Evolutionary conservation across 2,113 vertebrate species (phyloP).

Genomic region (Mesoclemmys tuberculata): DNA sequence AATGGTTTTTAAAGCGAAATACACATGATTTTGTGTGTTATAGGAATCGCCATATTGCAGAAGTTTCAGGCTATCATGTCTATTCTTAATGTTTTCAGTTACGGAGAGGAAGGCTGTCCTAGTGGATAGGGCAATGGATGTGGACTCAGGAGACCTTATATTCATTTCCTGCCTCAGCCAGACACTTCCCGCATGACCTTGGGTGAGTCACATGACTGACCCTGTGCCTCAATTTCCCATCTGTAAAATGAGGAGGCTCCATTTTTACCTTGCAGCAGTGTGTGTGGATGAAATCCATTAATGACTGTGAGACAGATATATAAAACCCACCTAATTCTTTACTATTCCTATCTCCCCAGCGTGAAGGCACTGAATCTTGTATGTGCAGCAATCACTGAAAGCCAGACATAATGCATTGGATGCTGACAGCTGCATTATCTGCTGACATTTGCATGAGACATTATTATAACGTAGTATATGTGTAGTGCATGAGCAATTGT

Average conservation of each 20-base stretch:
- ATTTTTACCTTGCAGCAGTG: accelerated
- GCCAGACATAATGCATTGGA: neutral
- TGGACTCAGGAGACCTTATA: neutral
- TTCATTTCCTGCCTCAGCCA: neutral
- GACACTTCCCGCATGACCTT: neutral
- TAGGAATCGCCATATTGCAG: neutral
- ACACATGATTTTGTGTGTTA: conserved; percentile 11
- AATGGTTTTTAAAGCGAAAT: conserved; percentile 4
- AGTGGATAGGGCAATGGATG: neutral
- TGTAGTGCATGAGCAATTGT: accelerated
- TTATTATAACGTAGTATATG: accelerated
- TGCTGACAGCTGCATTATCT: neutral
- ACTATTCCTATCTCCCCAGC: accelerated
- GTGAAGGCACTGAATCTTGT: neutral
- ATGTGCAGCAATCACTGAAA: accelerated
- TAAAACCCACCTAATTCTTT: neutral
- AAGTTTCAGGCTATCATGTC: neutral
- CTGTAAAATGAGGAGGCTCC: neutral
- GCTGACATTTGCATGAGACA: accelerated
- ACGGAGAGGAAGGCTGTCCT: accelerated
- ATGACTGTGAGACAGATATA: neutral
- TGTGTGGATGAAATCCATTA: neutral
- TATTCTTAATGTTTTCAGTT: neutral
- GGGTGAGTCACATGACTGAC: neutral
- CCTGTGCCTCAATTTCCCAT: neutral